These are phyloP conservation scores for Atractosteus spatula DNA, from an alignment of 2,113 vertebrate species.

Conservation along the genomic window DNA sequence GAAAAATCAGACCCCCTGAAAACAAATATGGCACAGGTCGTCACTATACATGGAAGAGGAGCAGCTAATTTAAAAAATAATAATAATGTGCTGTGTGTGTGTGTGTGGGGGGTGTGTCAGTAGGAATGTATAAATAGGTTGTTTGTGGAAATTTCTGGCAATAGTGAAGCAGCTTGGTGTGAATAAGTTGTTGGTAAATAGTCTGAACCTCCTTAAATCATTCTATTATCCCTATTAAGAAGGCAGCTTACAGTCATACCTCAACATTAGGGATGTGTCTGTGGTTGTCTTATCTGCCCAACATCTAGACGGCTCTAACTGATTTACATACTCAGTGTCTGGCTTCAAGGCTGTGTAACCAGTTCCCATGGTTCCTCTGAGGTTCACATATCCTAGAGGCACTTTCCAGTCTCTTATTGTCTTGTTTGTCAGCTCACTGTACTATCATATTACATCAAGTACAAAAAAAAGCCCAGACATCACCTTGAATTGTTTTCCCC, in stretches of 20 bases:
- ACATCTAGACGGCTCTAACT: neutral
- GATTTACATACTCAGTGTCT: conserved; percentile 6
- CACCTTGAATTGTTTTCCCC: conserved; percentile 40
- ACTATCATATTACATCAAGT: conserved; percentile 51
- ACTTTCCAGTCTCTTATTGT: conserved; percentile 56
- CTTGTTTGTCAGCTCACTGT: conserved; percentile 65
- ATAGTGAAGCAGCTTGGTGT: neutral
- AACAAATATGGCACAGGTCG: no score
- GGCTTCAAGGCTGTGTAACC: conserved; percentile 29
- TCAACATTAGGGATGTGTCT: conserved; percentile 4
- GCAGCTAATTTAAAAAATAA: no score
- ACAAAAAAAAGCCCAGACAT: conserved; percentile 34
- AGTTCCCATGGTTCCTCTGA: conserved; percentile 63
- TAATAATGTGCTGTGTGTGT: no score
- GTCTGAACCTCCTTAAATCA: conserved; percentile 4
- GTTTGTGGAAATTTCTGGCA: neutral
- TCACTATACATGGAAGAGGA: no score
- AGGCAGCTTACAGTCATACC: neutral
- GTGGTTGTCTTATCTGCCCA: neutral
- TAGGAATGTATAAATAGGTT: no score
- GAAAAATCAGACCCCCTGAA: no score
- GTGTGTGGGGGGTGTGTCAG: no score
- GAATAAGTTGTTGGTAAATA: conserved; percentile 6
- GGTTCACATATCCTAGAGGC: conserved; percentile 40
- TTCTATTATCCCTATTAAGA: conserved; percentile 3